Evolutionary conservation across 2,888 invertebrate genomes (phyloP), one percentile per base, ranked within the genome.

Genomic region (Petrolisthes manimaculis): DNA sequence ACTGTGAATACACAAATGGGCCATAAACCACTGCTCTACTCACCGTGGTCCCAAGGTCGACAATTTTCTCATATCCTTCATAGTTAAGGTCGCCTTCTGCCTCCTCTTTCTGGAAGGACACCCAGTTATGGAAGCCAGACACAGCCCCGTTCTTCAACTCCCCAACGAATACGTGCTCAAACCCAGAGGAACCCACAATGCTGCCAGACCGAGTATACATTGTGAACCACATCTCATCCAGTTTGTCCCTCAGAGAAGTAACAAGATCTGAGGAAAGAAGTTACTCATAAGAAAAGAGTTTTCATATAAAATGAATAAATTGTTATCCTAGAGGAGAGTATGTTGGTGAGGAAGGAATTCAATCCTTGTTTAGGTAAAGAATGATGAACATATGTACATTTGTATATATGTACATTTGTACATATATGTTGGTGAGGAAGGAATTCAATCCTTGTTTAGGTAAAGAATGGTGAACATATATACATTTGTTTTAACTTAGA

Each of bases 121-220:
- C 94, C 98, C 98, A 98, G 93, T 97, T 97, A 93, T 98, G 98
- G 91, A 98, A 94, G 9, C 98, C 98, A 92, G 93, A 95, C 53
- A 98, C 95, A 92, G 95, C 95, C 0, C 95, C 95, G 91, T 95
- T 95, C 93, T 96, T 97, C 0, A 96, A 94, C 94, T 98, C 98
- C 0, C 97, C 96, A 3, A 98, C 95, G 93, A 98, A 97, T 51
- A 97, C 95, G 92, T 98, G 98, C 93, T 98, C 98, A 92, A 98
- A 98, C 1, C 97, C 98, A 71, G 96, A 96, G 92, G 98, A 97
- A 89, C 97, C 96, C 51, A 96, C 95, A 92, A 95, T 95, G 55
- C 96, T 96, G 92, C 79, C 79, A 18, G 83, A 67, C 90, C 97
- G 94, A 0, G 97, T 95, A 93, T 97, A 98, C 91, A 97, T 94